Evolutionary conservation across 1,140 invertebrate genomes (phyloP), one percentile per base, ranked within the genome.

Genomic region (Venturia canescens): DNA sequence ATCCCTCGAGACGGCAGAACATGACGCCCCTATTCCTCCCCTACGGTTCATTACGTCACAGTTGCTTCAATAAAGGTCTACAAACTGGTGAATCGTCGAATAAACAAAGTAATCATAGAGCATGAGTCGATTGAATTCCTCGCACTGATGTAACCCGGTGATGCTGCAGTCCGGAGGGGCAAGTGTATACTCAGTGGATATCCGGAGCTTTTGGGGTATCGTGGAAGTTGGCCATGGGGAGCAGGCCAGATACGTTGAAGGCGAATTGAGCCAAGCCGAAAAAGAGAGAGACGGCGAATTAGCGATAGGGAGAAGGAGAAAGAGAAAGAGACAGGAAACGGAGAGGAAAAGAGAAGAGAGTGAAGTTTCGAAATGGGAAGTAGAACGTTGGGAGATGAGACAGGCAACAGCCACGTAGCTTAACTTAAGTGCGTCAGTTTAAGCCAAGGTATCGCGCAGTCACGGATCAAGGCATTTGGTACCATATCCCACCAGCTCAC

Each of bases 361-460:
- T 27, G 16, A 18, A 74, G 57, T 74, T 57, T 78, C 69, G 31
- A 78, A 78, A 78, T 67, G 48, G 44, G 34, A 29, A 70, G 76
- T 78, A 48, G 76, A 67, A 69, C 63, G 60, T 78, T 70, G 15
- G 60, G 60, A 34, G 60, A 67, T 67, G 76, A 78, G 76, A 67
- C 44, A 67, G 34, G 44, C 76, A 78, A 70, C 76, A 78, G 29
- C 72, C 38, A 53, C 74, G 44, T 71, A 83, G 81, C 84, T 86
- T 83, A 80, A 74, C 72, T 86, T 86, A 84, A 87, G 83, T 82
- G 79, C 80, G 82, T 83, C 84, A 83, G 84, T 85, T 87, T 87
- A 86, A 88, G 80, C 84, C 70, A 27, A 71, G 72, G 60, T 86
- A 83, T 84, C 72, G 80, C 74, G n/a, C 31, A 82, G 80, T 83